A percentile compares a stretch with the other conserved stretches of the same genome.
Conservation (phyloP, 1,140 invertebrate genomes). For the Pararge aegeria region DNA sequence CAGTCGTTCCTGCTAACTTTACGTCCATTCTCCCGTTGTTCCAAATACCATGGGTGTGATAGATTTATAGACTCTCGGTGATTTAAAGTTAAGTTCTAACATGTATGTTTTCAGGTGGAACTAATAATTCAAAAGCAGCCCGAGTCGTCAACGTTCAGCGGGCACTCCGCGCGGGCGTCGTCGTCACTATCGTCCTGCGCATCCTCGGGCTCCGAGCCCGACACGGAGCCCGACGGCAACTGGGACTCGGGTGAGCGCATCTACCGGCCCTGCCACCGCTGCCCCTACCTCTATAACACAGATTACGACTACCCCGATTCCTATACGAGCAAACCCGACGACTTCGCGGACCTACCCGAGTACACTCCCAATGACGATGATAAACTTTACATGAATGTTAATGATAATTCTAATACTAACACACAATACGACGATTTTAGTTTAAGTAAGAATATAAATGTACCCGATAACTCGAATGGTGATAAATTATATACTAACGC, state of each 20-base stretch:
- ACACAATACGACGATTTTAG: neutral
- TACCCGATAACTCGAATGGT: neutral
- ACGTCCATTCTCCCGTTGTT: too few species aligned
- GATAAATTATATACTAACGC: neutral
- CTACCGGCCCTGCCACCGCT: conserved; percentile 7
- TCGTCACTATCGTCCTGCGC: conserved; percentile 53
- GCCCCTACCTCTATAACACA: conserved; percentile 3
- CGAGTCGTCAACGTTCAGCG: conserved; percentile 67
- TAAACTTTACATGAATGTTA: neutral
- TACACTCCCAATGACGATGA: neutral
- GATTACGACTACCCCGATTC: conserved; percentile 5
- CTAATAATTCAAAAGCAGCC: conserved; percentile 72
- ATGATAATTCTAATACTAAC: neutral
- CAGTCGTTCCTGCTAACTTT: too few species aligned
- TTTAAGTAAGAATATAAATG: neutral
- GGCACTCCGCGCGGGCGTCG: conserved; percentile 54
- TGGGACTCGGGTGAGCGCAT: conserved; percentile 87
- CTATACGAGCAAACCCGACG: neutral
- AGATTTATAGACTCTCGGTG: too few species aligned
- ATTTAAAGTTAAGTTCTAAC: too few species aligned
- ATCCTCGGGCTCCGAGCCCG: conserved; percentile 79
- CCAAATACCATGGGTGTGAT: too few species aligned
- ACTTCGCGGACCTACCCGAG: neutral
- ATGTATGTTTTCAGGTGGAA: conserved; percentile 59
- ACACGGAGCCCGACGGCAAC: conserved; percentile 82